Evolutionary conservation across 2,797 vertebrate genomes (phyloP).

Genomic region (Scolopax bukidnonensis): DNA sequence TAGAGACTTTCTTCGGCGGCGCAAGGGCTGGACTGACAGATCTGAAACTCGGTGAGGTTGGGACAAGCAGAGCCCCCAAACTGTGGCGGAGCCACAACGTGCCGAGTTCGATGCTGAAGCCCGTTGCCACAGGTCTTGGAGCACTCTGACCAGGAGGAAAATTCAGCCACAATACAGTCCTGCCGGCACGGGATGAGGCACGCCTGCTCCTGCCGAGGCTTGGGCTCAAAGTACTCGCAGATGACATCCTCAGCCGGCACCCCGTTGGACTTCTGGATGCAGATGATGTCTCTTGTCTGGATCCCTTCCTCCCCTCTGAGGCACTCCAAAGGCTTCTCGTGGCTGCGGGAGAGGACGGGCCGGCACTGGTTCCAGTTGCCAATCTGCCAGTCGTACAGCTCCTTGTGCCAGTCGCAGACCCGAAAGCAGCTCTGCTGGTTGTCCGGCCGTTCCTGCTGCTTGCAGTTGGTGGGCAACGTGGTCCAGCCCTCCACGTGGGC

Average conservation of each 20-base stretch:
- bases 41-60: conserved; percentile 93
- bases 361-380: conserved; percentile 90
- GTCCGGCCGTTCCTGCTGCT: conserved; percentile 85
- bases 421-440: conserved; percentile 96
- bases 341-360: conserved; percentile 84
- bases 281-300: conserved; percentile 90
- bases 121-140: conserved; percentile 92
- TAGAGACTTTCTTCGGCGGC: conserved; percentile 84
- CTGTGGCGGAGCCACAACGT: conserved; percentile 88
- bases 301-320: conserved; percentile 91
- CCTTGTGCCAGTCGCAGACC: conserved; percentile 97
- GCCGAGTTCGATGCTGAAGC: conserved; percentile 89
- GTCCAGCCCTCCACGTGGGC: conserved; percentile 97
- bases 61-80: conserved; percentile 89
- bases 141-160: conserved; percentile 92
- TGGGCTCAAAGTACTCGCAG: conserved; percentile 96
- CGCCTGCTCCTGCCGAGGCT: conserved; percentile 93
- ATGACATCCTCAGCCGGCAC: conserved; percentile 88
- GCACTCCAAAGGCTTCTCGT: conserved; percentile 82
- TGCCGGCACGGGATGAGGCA: conserved; percentile 95
- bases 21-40: conserved; percentile 86
- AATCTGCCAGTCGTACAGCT: conserved; percentile 92
- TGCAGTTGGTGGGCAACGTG: conserved; percentile 93
- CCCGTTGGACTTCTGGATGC: conserved; percentile 85
- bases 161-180: conserved; percentile 92